Conservation (phyloP, 2,113 vertebrate species). For the Mirounga angustirostris region DNA sequence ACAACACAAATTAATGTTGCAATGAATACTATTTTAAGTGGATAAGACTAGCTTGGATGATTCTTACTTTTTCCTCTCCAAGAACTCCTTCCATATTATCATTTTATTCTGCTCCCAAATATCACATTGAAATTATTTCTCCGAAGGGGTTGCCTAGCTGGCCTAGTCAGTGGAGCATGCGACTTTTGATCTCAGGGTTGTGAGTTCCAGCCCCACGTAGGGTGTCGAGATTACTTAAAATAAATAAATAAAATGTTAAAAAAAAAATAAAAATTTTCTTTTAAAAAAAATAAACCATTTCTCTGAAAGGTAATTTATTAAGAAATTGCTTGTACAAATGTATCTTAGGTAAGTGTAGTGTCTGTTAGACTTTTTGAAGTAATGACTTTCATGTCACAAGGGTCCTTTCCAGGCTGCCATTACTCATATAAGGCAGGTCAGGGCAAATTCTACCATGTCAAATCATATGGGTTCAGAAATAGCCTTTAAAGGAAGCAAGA, state of each 20-base stretch:
- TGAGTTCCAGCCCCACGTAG: too few relatives aligned
- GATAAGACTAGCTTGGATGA: background rate
- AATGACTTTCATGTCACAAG: background rate
- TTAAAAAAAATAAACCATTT: background rate
- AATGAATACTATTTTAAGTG: background rate
- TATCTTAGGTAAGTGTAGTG: background rate
- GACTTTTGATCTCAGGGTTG: too few relatives aligned
- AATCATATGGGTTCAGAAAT: background rate
- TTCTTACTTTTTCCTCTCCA: background rate
- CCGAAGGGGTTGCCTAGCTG: too few relatives aligned
- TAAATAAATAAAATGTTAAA: too few relatives aligned
- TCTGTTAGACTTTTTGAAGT: background rate
- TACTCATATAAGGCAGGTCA: too few relatives aligned
- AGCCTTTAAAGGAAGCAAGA: background rate
- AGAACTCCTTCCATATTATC: background rate
- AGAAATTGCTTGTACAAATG: background rate
- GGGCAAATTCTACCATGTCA: background rate
- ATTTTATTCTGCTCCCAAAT: background rate
- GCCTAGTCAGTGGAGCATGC: too few relatives aligned
- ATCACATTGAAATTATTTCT: background rate
- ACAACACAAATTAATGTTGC: background rate
- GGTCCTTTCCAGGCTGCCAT: background rate
- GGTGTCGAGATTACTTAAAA: too few relatives aligned
- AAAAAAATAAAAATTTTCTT: too few relatives aligned
- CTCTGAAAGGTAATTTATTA: background rate